Conservation (phyloP, 2,113 vertebrate species). For the Lasiurus cinereus region DNA sequence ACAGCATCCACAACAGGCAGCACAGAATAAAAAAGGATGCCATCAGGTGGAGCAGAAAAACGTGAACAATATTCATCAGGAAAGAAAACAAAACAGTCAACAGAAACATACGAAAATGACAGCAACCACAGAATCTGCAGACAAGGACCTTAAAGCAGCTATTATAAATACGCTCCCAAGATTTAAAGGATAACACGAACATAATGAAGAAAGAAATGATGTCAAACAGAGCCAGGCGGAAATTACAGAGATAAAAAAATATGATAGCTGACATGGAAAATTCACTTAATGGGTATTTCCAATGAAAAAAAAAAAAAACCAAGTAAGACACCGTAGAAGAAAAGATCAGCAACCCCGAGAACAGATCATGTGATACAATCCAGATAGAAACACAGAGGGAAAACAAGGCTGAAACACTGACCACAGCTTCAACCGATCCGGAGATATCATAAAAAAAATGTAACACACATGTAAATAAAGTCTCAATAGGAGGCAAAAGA, state of each 20-base stretch:
- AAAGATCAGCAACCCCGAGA: not conserved
- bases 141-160: not conserved
- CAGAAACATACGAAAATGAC: not conserved
- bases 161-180: not conserved
- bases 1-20: not conserved
- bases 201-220: not conserved
- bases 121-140: not conserved
- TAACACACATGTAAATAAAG: not conserved
- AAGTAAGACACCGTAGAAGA: not conserved
- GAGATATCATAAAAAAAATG: not conserved
- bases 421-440: not conserved
- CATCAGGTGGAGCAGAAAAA: not conserved
- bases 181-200: conserved; percentile 29
- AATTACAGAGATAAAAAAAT: not conserved
- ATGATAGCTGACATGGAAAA: not conserved
- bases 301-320: not conserved
- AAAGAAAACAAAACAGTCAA: not conserved
- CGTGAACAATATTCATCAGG: not conserved
- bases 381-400: not conserved
- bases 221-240: not conserved
- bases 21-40: not conserved
- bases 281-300: not conserved
- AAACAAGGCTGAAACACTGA: not conserved
- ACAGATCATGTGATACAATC: not conserved
- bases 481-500: not conserved